Evolutionary conservation across 2,797 vertebrate species (phyloP), one percentile per base, ranked within the genome.

Genomic region (Hapalemur alaotrensis): DNA sequence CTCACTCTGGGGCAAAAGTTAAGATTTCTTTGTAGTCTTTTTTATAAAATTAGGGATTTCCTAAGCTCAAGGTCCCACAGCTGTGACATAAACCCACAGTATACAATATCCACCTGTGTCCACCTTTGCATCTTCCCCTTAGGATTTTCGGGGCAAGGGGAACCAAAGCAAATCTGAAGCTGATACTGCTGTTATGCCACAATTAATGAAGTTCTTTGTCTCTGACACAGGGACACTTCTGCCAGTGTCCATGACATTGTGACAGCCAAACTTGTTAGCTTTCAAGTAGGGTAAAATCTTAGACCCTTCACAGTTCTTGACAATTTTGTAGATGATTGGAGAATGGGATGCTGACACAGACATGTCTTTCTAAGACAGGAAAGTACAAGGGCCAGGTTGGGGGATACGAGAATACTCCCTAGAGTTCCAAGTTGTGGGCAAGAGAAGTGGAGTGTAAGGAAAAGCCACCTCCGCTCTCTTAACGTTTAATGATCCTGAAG

Each of bases 41-140:
- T 81, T 75, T 70, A 50, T 50, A 79, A 48, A 90, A 50, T 1
- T n/a, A 11, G 2, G 10, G 5, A 4, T n/a, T 72, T 82, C n/a
- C 30, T 70, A 82, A 63, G 18, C 17, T 50, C 7, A 38, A 20
- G 2, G 1, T 82, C 5, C 50, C 35, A 94, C 5, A 54, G 5
- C 10, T 81, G 5, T 20, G 28, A 48, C 7, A 70, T 8, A 76
- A 48, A 73, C 1, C 10, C 30, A 59, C 9, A 79, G 2, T 32
- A 2, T 30, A 0, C 25, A 82, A 5, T 17, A 52, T 65, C 15
- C 4, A 1, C 41, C 15, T 38, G 2, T 65, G 1, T 23, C 4
- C 20, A 12, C 15, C 1, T 30, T 28, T 92, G 25, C 2, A 70
- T 10, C 1, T 12, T 15, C 5, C 15, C 11, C 2, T 0, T 54